phyloP scores from a whole-genome alignment of 2,797 vertebrate species.

The Pterois miles region DNA sequence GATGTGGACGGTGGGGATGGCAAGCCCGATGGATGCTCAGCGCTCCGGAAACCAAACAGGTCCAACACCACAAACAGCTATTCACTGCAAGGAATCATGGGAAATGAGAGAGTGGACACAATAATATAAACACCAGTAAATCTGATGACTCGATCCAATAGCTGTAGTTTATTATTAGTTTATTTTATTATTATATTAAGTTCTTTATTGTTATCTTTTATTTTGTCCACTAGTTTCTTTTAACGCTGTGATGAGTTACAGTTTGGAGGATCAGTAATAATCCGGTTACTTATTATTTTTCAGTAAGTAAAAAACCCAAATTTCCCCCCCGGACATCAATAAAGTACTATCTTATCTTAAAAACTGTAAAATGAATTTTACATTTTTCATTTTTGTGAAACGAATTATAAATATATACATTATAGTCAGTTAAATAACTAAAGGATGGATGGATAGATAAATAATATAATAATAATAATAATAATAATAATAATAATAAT shows the following conservation, averaged over 20 bases:
- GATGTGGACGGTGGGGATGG: constrained; percentile 97
- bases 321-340: too few relatives aligned
- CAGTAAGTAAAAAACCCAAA: too few relatives aligned
- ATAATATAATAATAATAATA: too few relatives aligned
- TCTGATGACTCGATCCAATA: neutral
- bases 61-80: constrained; percentile 14
- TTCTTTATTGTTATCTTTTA: too few relatives aligned
- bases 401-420: neutral
- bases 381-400: neutral
- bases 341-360: too few relatives aligned
- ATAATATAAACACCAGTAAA: neutral
- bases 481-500: too few relatives aligned
- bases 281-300: neutral
- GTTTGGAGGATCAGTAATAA: neutral
- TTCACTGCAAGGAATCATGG: neutral
- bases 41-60: constrained; percentile 70
- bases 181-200: neutral
- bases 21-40: constrained; percentile 75
- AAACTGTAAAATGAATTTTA: neutral
- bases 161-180: neutral
- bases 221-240: neutral
- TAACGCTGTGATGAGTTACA: neutral
- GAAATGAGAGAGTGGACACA: neutral
- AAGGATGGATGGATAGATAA: too few relatives aligned
- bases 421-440: neutral